Base-by-base conservation (phyloP, 2,888 invertebrate species). In the Willowsia nigromaculata region DNA sequence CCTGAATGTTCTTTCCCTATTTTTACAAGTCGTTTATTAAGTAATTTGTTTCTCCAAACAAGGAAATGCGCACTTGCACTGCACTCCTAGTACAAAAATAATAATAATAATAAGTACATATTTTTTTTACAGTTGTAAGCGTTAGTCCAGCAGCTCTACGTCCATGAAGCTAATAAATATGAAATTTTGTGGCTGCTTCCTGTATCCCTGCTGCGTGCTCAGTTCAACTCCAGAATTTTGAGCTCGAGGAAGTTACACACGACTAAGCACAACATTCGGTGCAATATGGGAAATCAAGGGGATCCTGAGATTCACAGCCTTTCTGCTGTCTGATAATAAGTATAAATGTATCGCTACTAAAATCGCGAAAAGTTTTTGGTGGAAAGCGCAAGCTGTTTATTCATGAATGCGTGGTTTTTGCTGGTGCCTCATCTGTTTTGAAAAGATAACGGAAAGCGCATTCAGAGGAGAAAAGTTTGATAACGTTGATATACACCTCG, bases 1-100 rank as follows among this genome's bases (percentile, higher is more conserved):
- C 81, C 80, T 68, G 76, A 78, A 62, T 87, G 53, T 85, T 88
- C 87, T 86, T 89, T 90, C 90, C 90, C 90, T 89, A 91, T 89
- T 88, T 90, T 90, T 78, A 90, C 83, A 47, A 30, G 37, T 37
- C 65, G 37, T 37, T 33, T 9, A 11, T 7, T 27, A 59, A 30
- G 15, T 62, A 62, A 30, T 62, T 62, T 62, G 30, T 62, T 62
- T n/a, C 15, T 9, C 30, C 62, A 62, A 13, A 25, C 30, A 22
- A 74, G 56, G 15, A n/a, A 82, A 43, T 56, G 25, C 22, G 76
- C 68, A 37, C 86, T 76, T 25, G 56, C 62, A 59, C 30, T 40
- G 25, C 56, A 56, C 56, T 25, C 18, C n/a, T 53, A 18, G 30
- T 27, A 83, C 15, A 4, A 27, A 53, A n/a, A n/a, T n/a, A n/a